These are phyloP conservation scores for Xenopus petersii DNA, from an alignment of 2,797 vertebrate genomes.

Conservation along the genomic window DNA sequence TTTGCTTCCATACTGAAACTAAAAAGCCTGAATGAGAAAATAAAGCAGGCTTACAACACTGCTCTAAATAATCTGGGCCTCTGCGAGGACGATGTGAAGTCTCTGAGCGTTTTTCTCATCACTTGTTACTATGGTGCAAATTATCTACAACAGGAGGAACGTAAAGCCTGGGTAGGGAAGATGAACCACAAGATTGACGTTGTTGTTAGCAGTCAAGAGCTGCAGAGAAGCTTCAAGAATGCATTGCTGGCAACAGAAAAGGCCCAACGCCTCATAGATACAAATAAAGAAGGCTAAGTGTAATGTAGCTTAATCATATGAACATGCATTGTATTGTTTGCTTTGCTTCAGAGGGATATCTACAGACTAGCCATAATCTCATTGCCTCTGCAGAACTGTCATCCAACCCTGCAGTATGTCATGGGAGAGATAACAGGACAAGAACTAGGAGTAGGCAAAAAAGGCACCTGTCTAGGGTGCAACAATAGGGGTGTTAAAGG, in stretches of 20 bases:
- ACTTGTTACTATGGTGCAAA: background rate
- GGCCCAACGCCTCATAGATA: background rate
- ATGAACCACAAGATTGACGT: background rate
- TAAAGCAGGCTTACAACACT: background rate
- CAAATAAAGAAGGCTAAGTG: too few species aligned
- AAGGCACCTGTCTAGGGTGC: too few species aligned
- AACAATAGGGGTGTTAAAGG: too few species aligned
- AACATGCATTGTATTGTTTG: too few species aligned
- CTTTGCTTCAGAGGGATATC: too few species aligned
- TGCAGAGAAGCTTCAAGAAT: background rate
- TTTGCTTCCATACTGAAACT: background rate
- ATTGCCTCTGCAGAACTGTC: too few species aligned
- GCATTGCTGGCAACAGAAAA: background rate
- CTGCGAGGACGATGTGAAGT: background rate
- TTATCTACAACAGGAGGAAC: background rate
- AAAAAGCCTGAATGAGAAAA: background rate
- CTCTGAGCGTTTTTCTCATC: background rate
- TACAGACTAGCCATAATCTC: too few species aligned
- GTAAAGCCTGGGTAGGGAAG: background rate
- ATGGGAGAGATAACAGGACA: too few species aligned
- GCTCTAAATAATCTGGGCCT: background rate
- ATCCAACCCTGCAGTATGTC: too few species aligned
- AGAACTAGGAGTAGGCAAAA: too few species aligned
- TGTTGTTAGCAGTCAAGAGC: background rate
- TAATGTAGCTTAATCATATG: too few species aligned